Conservation (phyloP, 2,888 invertebrate species). For the Cremastobaeus sp. region DNA sequence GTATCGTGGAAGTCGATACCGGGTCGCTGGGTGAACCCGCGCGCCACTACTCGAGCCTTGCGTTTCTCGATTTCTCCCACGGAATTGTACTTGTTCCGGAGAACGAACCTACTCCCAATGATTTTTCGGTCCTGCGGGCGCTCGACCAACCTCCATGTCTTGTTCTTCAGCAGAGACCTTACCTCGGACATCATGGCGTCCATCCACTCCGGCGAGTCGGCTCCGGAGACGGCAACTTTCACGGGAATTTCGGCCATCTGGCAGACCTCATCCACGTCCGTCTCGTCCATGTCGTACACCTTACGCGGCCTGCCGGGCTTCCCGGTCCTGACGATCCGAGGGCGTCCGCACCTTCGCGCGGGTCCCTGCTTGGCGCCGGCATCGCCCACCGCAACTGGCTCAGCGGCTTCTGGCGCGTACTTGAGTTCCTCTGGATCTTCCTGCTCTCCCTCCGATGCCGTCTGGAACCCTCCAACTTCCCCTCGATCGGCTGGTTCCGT, state of each 20-base stretch:
- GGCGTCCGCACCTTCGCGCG: neutral
- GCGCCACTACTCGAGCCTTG: too few relatives aligned
- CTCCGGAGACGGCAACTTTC: neutral
- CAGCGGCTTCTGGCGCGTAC: too few relatives aligned
- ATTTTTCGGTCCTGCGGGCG: neutral
- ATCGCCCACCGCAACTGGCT: neutral
- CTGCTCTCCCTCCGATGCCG: neutral
- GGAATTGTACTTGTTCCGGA: too few relatives aligned
- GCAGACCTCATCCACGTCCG: neutral
- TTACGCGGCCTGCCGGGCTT: neutral
- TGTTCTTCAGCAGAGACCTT: neutral
- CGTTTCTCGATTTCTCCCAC: too few relatives aligned
- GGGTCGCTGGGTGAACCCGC: too few relatives aligned
- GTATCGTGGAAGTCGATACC: too few relatives aligned
- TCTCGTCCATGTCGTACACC: neutral
- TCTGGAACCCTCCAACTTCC: neutral
- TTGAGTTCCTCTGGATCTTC: neutral
- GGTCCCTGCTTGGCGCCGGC: too few relatives aligned
- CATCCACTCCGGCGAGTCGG: neutral
- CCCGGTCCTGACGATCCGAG: neutral
- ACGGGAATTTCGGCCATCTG: neutral
- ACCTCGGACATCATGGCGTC: neutral
- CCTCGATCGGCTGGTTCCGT: too few relatives aligned
- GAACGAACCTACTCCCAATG: neutral
- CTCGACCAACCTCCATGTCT: neutral